Evolutionary conservation across 2,113 vertebrate species (phyloP), one percentile per base, ranked within the genome.

Genomic region (Atrichornis clamosus): DNA sequence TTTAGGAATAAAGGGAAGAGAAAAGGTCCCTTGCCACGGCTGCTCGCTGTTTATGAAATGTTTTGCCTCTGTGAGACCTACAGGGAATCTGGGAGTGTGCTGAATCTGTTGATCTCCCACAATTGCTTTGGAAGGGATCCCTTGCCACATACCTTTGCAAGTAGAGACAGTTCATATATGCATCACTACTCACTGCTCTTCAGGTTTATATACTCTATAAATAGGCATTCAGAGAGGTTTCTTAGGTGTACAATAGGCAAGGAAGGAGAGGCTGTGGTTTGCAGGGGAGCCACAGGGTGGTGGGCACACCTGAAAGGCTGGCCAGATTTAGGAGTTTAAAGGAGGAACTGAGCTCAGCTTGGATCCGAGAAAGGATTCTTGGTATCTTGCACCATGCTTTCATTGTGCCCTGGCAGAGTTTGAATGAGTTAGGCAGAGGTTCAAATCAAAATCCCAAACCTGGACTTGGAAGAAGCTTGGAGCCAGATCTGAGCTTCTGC

Each of bases 401-500:
- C 93, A 37, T 24, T 84, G 72, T 88, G 64, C 76, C 56, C 92
- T 94, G 96, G 96, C 93, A 93, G 60, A 60, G 22, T 33, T 7
- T 79, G 73, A 84, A 56, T 7, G 72, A 65, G 62, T 78, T 72
- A 95, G 95, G 96, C 90, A 89, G 58, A 92, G 22, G 49, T 90
- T 94, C 93, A 96, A 87, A 68, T 79, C 44, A 84, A 89, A 93
- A 84, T 90, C 95, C 86, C 83, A 72, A 42, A 89, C 90, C 62
- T 76, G 86, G 39, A 58, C 65, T 82, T 79, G 77, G 76, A 91
- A 87, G 80, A 62, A 91, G 69, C 56, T 82, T 87, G 89, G 89
- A 96, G 90, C 73, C 69, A 93, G 84, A 96, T 95, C 86, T 94
- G 88, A 95, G 86, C 62, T 87, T 62, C 73, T 84, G 62, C 96